Evolutionary conservation across 1,140 invertebrate species (phyloP).

Genomic region (Drosophila varians): DNA sequence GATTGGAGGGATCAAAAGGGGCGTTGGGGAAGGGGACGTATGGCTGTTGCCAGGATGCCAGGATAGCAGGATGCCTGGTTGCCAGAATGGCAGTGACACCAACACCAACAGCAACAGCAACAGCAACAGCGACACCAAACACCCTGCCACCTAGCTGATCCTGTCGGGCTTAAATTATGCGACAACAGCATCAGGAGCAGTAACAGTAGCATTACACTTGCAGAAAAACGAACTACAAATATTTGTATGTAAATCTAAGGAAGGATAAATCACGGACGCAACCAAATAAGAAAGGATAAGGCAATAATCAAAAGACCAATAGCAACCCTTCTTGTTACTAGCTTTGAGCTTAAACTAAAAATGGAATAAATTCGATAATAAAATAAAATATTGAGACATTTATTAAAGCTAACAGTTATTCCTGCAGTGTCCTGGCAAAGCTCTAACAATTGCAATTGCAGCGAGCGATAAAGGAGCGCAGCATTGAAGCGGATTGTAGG

Average conservation of each 20-base stretch:
- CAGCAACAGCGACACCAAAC: conserved; percentile 8
- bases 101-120: conserved; percentile 8
- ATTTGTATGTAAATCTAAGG: not conserved
- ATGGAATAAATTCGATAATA: too few species aligned
- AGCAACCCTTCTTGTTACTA: too few species aligned
- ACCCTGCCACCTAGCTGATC: not conserved
- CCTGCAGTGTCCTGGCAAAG: conserved; percentile 9
- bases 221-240: not conserved
- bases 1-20: not conserved
- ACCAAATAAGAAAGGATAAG: too few species aligned
- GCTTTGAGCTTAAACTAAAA: too few species aligned
- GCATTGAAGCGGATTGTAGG: conserved; percentile 46
- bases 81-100: not conserved
- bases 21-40: conserved; percentile 18
- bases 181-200: conserved; percentile 39
- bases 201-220: not conserved
- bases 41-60: conserved; percentile 44
- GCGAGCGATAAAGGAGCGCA: conserved; percentile 43
- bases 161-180: conserved; percentile 61
- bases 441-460: conserved; percentile 59
- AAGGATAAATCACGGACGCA: too few species aligned
- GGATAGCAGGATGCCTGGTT: conserved; percentile 14
- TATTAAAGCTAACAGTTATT: not conserved
- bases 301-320: too few species aligned
- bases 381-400: too few species aligned